These are phyloP conservation scores for Natrix natrix DNA, from an alignment of 2,797 vertebrate species.

Conservation along the genomic window DNA sequence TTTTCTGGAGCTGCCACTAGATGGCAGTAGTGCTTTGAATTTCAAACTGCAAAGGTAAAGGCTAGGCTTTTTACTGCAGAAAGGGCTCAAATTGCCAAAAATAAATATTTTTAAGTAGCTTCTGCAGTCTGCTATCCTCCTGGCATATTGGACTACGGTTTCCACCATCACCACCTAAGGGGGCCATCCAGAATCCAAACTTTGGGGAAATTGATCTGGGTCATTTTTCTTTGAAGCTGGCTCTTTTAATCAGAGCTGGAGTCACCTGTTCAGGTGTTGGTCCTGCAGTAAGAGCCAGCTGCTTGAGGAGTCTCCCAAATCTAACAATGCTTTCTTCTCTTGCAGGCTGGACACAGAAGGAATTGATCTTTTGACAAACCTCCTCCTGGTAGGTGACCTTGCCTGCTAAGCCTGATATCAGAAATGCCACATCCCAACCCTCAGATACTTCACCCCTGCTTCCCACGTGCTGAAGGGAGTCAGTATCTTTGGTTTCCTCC, in stretches of 20 bases:
- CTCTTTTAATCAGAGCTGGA: not conserved
- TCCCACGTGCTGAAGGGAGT: not conserved
- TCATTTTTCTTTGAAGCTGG: not conserved
- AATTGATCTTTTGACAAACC: constrained; percentile 81
- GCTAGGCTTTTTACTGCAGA: not conserved
- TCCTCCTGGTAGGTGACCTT: constrained; percentile 81
- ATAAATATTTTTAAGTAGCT: not conserved
- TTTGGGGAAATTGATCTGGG: not conserved
- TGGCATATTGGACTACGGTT: not conserved
- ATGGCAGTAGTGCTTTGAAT: constrained; percentile 5
- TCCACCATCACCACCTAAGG: not conserved
- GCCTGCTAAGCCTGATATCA: fast-evolving
- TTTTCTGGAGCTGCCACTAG: constrained; percentile 3
- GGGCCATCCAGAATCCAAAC: not conserved
- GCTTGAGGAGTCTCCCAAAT: not conserved
- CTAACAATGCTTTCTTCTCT: not conserved
- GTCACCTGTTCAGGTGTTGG: not conserved
- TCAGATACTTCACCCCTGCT: not conserved
- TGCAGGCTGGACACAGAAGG: constrained; percentile 90
- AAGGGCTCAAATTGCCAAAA: not conserved
- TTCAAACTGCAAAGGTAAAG: not conserved
- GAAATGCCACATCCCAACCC: not conserved
- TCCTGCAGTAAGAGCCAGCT: not conserved
- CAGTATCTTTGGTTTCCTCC: not conserved
- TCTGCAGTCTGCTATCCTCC: not conserved